phyloP scores from a whole-genome alignment of 2,113 vertebrate species.

The Prunella himalayana region DNA sequence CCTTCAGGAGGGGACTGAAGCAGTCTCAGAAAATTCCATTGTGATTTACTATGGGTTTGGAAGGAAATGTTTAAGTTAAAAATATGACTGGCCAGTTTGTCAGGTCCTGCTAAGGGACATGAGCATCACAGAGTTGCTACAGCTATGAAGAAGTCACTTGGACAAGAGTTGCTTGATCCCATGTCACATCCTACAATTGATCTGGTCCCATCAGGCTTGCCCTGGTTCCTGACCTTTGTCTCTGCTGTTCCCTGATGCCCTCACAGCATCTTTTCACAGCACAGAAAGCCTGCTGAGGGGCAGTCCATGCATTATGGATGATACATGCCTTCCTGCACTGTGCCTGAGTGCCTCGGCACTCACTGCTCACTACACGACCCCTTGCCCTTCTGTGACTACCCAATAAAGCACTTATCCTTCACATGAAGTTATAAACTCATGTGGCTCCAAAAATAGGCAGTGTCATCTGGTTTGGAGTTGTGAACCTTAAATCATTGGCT shows the following conservation, averaged over 20 bases:
- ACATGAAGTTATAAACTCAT: background rate
- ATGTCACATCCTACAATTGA: background rate
- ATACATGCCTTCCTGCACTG: background rate
- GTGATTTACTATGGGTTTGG: background rate
- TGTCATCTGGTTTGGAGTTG: background rate
- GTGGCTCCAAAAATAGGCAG: background rate
- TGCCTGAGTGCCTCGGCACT: background rate
- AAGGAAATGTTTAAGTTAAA: background rate
- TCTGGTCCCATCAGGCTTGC: background rate
- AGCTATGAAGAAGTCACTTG: background rate
- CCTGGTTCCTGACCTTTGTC: background rate
- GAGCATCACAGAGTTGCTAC: background rate
- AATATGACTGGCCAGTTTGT: background rate
- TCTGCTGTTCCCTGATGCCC: background rate
- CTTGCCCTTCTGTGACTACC: background rate
- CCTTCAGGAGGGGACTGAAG: background rate
- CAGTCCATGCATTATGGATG: background rate
- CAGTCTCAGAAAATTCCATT: background rate
- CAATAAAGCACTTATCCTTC: background rate
- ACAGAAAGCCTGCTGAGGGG: background rate
- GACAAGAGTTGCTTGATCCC: background rate
- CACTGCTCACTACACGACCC: background rate
- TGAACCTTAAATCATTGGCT: background rate
- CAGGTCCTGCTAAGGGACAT: background rate
- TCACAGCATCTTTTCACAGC: background rate